Percentiles rank a stretch among this genome's conserved stretches.
These are phyloP conservation scores for Casuarius casuarius DNA, from an alignment of 2,113 vertebrate genomes.

Conservation along the genomic window DNA sequence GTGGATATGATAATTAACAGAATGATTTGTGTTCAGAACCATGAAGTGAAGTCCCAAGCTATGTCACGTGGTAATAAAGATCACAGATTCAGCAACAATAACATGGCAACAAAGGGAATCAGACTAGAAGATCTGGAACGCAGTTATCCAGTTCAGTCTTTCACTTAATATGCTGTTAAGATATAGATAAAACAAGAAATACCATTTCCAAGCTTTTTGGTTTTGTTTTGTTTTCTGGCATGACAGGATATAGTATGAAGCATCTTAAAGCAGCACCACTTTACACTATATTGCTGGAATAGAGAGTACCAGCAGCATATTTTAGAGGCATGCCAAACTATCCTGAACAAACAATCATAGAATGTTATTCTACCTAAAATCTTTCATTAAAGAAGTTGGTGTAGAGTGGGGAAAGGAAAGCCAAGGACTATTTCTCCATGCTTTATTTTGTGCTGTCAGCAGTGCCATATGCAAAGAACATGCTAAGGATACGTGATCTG, in stretches of 20 bases:
- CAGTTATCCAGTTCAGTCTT: not conserved
- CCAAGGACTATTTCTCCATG: rapidly evolving
- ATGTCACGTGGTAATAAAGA: not conserved
- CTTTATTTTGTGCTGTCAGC: not conserved
- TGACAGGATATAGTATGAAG: not conserved
- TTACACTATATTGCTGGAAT: not conserved
- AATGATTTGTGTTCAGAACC: not conserved
- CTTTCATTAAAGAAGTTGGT: not conserved
- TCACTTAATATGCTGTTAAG: not conserved
- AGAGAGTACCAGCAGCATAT: not conserved
- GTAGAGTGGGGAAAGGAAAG: not conserved
- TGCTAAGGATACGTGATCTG: not conserved
- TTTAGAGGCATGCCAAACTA: not conserved
- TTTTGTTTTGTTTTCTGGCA: not conserved
- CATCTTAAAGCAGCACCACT: not conserved
- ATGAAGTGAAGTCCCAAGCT: not conserved
- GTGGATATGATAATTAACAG: not conserved
- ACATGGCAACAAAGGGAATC: not conserved
- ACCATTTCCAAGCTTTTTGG: not conserved
- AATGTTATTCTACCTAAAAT: not conserved
- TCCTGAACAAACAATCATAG: not conserved
- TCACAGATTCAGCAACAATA: not conserved
- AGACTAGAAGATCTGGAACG: not conserved
- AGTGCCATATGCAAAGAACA: not conserved
- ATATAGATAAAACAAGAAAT: not conserved